Percentiles rank a stretch among this genome's conserved stretches.
Evolutionary conservation across 2,888 invertebrate species (phyloP).

Genomic region (Belgica antarctica): DNA sequence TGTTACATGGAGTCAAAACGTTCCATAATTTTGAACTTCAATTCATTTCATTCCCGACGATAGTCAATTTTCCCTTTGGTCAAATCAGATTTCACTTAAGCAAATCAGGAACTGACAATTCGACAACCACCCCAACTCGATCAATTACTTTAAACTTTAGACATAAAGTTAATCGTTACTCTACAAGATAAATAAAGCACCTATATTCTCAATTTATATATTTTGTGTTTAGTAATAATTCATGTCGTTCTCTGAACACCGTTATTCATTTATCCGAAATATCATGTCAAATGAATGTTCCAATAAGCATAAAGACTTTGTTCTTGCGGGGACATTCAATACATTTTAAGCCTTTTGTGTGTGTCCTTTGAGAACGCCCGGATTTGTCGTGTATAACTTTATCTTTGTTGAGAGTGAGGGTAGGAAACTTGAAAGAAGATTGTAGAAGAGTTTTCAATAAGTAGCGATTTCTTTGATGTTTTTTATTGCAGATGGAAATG

Average conservation of each 20-base stretch:
- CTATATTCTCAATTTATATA: conserved; percentile 35
- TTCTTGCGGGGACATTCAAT: neutral
- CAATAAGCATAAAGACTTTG: neutral
- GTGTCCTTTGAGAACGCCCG: no score
- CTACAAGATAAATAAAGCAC: conserved; percentile 42
- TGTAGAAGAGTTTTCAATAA: neutral
- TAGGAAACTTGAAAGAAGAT: neutral
- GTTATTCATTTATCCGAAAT: no score
- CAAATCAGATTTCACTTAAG: no score
- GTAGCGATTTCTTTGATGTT: neutral
- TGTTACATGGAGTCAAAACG: no score
- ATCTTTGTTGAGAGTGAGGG: no score
- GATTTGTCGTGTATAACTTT: no score
- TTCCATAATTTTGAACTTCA: no score
- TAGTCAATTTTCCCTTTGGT: no score
- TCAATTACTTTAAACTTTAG: conserved; percentile 12
- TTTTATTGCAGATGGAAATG: neutral
- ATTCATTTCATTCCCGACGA: no score
- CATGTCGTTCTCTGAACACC: neutral
- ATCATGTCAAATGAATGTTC: no score
- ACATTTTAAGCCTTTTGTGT: no score
- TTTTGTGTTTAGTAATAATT: conserved; percentile 22
- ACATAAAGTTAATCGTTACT: conserved; percentile 10
- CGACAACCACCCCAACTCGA: neutral
- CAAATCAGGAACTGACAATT: neutral